Evolutionary conservation across 1,140 invertebrate genomes (phyloP).

Genomic region (Polypedilum vanderplanki): DNA sequence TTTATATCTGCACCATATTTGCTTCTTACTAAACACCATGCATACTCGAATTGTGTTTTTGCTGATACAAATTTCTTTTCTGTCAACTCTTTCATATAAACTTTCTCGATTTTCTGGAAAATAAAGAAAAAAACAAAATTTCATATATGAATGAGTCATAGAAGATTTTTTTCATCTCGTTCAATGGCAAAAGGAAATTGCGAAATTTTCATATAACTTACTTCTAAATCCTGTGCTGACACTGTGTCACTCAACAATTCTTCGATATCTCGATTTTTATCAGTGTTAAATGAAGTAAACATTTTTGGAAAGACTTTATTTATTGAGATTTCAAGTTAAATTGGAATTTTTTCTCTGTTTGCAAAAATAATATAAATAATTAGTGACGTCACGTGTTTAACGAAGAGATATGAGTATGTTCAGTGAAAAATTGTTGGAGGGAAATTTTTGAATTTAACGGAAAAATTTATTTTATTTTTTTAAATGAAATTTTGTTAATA

Average conservation of each 20-base stretch:
- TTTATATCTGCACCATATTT: conserved; percentile 79
- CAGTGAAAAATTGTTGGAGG: too few relatives aligned
- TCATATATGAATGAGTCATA: conserved; percentile 22
- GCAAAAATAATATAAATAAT: too few relatives aligned
- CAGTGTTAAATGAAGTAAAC: too few relatives aligned
- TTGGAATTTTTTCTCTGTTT: too few relatives aligned
- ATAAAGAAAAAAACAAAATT: conserved; percentile 29
- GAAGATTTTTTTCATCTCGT: neutral
- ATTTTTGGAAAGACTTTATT: too few relatives aligned
- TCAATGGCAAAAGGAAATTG: conserved; percentile 33
- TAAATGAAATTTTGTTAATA: too few relatives aligned
- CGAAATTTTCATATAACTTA: conserved; percentile 41
- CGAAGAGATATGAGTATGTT: too few relatives aligned
- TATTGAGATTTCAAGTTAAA: too few relatives aligned
- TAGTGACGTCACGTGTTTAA: too few relatives aligned
- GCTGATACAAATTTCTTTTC: conserved; percentile 58
- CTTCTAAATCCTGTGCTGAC: conserved; percentile 69
- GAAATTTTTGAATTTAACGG: too few relatives aligned
- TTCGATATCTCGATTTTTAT: conserved; percentile 49
- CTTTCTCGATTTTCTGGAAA: conserved; percentile 74
- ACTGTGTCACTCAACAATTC: conserved; percentile 68
- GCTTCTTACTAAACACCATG: conserved; percentile 86
- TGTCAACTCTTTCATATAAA: conserved; percentile 71
- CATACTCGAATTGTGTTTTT: conserved; percentile 89
- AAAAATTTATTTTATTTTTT: too few relatives aligned